Conservation (phyloP, 2,888 invertebrate species). For the Tetragonisca angustula region DNA sequence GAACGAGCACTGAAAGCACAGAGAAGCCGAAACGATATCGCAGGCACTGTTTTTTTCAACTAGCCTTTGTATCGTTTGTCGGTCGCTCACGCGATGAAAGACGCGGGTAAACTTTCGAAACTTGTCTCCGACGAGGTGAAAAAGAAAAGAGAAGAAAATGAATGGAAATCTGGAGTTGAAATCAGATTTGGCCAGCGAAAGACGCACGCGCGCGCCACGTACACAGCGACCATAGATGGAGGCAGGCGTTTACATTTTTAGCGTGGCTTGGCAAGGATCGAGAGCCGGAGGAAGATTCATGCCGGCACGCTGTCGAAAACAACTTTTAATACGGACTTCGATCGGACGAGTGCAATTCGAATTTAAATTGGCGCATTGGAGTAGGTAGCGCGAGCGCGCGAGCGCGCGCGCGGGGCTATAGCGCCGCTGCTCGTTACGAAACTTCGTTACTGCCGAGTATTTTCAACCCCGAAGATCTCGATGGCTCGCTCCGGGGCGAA, state of each 20-base stretch:
- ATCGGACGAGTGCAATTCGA: slow-evolving; percentile 60
- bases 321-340: slow-evolving; percentile 57
- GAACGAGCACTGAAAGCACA: too few relatives aligned
- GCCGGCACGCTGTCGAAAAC: slow-evolving; percentile 33
- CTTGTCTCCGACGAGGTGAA: too few relatives aligned
- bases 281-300: slow-evolving; percentile 32
- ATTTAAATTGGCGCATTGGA: slow-evolving; percentile 63
- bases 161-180: too few relatives aligned
- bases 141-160: too few relatives aligned
- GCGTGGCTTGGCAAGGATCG: slow-evolving; percentile 30
- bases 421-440: slow-evolving; percentile 68
- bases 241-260: slow-evolving; percentile 20
- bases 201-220: not conserved
- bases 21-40: too few relatives aligned
- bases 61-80: too few relatives aligned
- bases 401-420: slow-evolving; percentile 28
- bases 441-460: slow-evolving; percentile 71
- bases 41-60: too few relatives aligned
- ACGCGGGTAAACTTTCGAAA: too few relatives aligned
- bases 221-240: not conserved
- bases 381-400: not conserved
- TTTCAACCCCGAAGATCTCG: slow-evolving; percentile 72
- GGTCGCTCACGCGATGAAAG: too few relatives aligned
- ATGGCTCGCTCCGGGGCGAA: slow-evolving; percentile 68
- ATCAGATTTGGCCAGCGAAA: not conserved